A percentile compares a stretch with the other conserved stretches of the same genome.
Conservation (phyloP, 2,113 vertebrate species). For the Lota lota region DNA sequence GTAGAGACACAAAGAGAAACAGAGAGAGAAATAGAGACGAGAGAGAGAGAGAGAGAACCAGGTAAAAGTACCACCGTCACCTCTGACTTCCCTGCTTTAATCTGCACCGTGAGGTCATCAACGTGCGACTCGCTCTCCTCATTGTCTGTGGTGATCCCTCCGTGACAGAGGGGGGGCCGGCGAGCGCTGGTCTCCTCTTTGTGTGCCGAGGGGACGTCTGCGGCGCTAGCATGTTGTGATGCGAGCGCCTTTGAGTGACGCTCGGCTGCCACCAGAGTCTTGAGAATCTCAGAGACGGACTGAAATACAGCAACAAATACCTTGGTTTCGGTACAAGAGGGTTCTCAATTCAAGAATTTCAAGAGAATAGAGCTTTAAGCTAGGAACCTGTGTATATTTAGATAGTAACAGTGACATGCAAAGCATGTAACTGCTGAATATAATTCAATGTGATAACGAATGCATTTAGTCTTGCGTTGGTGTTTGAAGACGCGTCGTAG, state of each 20-base stretch:
- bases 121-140: conserved; percentile 62
- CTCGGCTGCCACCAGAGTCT: conserved; percentile 65
- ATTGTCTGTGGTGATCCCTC: conserved; percentile 48
- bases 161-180: conserved; percentile 25
- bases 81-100: conserved; percentile 94
- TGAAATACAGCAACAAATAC: conserved; percentile 46
- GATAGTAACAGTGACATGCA: too few species aligned
- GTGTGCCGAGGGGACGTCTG: conserved; percentile 11
- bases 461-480: too few species aligned
- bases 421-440: too few species aligned
- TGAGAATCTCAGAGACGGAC: conserved; percentile 84
- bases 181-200: conserved; percentile 22
- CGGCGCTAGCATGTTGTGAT: conserved; percentile 11
- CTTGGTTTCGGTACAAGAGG: too few species aligned
- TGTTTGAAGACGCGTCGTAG: too few species aligned
- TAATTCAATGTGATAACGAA: too few species aligned
- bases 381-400: too few species aligned
- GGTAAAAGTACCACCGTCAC: conserved; percentile 67
- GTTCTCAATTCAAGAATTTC: too few species aligned
- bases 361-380: too few species aligned
- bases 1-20: too few species aligned
- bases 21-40: too few species aligned
- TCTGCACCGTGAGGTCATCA: conserved; percentile 90
- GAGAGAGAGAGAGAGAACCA: conserved; percentile 31
- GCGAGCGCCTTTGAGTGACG: neutral